Base-by-base conservation (phyloP, 2,797 vertebrate genomes). In the Myiotriccus ornatus region DNA sequence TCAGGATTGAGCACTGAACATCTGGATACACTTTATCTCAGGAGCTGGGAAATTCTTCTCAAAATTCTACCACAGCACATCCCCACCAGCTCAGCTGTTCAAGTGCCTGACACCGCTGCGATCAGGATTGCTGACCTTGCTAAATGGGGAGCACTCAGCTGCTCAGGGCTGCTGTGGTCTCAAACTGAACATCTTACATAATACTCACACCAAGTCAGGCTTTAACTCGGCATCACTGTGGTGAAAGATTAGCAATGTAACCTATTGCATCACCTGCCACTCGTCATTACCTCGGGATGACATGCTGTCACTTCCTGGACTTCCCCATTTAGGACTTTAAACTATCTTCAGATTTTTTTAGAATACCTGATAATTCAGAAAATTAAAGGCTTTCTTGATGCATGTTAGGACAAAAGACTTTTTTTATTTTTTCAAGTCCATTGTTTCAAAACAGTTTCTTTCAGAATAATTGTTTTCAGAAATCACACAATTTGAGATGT, bases 1-100 rank as follows among this genome's bases (percentile, higher is more conserved):
- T 83, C 84, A 37, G 78, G 53, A 82, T 59, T 57, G 70, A 94
- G 69, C 70, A 47, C 83, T 60, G 80, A 90, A 82, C 90, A 95
- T 74, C 88, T 95, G 94, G 75, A 57, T 89, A 41, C 49, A 57
- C 39, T 95, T 93, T 64, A 65, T 95, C 82, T 93, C 84, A 70
- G 64, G 71, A 90, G 64, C 77, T 71, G 64, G 20, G 46, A 74
- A 96, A 70, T 60, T 84, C 37, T n/a, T 68, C 87, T 90, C 82
- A 64, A 22, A 89, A 80, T 60, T 28, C 64, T 65, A 32, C 22
- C 24, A 2, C 0, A 2, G 28, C 77, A 44, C 52, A 32, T 79
- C 7, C 35, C 30, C 3, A 3, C 23, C 0, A 1, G 37, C 52
- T 56, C 64, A 39, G 47, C 83, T 63, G 47, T 10, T 59, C 8